Percentiles rank a stretch among this genome's conserved stretches.
phyloP scores from a whole-genome alignment of 2,888 invertebrate species.

The Encarsia formosa region DNA sequence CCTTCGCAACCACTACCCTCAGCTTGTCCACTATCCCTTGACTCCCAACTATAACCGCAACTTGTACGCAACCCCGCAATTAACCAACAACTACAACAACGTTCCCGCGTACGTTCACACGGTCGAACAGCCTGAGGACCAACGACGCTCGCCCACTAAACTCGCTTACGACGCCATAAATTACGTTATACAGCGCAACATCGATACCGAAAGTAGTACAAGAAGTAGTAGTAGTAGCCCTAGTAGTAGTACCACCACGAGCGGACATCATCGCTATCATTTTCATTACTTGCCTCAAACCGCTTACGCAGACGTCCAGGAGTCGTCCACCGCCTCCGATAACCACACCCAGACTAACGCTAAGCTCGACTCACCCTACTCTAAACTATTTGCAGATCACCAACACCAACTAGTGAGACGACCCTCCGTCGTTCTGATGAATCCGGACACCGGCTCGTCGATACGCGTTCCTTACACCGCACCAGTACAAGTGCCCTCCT shows the following conservation, averaged over 20 bases:
- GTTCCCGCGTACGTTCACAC: conserved; percentile 18
- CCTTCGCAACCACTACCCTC: conserved; percentile 11
- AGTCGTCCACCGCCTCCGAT: background rate
- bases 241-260: conserved; percentile 24
- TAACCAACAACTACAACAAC: too few relatives aligned
- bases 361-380: conserved; percentile 40
- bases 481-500: conserved; percentile 28
- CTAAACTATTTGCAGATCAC: conserved; percentile 48
- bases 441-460: conserved; percentile 31
- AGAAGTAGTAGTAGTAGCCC: conserved; percentile 15
- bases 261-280: conserved; percentile 19
- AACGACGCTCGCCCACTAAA: conserved; percentile 19
- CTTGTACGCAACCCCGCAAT: conserved; percentile 22
- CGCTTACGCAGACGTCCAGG: conserved; percentile 11
- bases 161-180: conserved; percentile 8
- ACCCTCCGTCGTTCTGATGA: conserved; percentile 10
- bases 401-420: conserved; percentile 27
- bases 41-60: conserved; percentile 13
- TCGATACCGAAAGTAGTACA: too few relatives aligned
- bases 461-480: conserved; percentile 36
- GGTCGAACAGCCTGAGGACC: conserved; percentile 9
- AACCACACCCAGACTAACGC: background rate
- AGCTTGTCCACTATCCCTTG: conserved; percentile 12
- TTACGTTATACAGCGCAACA: conserved; percentile 14
- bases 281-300: conserved; percentile 21